A percentile compares a stretch with the other conserved stretches of the same genome.
Conservation (phyloP, 2,797 vertebrate species). For the Chelon labrosus region DNA sequence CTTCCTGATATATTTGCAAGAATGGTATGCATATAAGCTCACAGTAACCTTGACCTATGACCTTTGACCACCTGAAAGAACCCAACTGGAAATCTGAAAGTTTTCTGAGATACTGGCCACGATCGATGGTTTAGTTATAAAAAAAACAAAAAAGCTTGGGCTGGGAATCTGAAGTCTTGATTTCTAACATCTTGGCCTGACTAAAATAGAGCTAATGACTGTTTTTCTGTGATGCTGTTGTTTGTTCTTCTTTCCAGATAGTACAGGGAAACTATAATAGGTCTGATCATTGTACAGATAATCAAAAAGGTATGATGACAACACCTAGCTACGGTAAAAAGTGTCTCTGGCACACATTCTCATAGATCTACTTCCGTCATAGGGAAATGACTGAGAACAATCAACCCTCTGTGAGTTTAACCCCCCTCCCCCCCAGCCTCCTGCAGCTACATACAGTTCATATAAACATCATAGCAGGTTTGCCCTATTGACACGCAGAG, state of each 20-base stretch:
- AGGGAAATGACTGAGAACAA: neutral
- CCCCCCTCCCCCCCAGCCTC: neutral
- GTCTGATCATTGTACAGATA: neutral
- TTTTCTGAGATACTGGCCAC: too few relatives aligned
- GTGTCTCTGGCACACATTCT: neutral
- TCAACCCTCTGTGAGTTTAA: neutral
- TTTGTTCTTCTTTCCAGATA: neutral
- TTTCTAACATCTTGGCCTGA: neutral
- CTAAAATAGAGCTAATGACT: neutral
- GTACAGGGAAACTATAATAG: neutral
- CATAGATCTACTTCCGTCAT: neutral
- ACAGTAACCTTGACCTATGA: too few relatives aligned
- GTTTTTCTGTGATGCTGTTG: neutral
- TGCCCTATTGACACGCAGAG: conserved; percentile 1
- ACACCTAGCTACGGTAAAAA: neutral
- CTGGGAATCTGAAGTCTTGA: neutral
- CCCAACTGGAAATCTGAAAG: too few relatives aligned
- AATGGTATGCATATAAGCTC: too few relatives aligned
- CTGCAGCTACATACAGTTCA: neutral
- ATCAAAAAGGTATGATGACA: neutral
- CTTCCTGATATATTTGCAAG: too few relatives aligned
- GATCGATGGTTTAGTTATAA: neutral
- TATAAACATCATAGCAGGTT: neutral
- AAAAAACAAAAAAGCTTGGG: too few relatives aligned
- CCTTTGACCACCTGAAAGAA: too few relatives aligned